Base-by-base conservation (phyloP, 2,113 vertebrate species). In the Oryzias celebensis region DNA sequence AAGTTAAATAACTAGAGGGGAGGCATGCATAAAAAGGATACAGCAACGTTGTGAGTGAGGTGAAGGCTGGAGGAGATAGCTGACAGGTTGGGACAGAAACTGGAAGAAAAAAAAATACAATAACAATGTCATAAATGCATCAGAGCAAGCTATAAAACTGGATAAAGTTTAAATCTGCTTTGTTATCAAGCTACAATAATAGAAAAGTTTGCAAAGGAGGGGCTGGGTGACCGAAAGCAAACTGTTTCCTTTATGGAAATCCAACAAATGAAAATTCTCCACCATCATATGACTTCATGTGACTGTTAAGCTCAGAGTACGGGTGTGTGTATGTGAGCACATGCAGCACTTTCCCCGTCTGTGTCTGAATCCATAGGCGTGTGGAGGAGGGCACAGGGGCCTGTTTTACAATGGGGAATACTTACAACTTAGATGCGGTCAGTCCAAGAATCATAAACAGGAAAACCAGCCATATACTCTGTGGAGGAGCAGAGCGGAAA, bases 71-170 rank as follows among this genome's bases (percentile, higher is more conserved):
- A 92, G 16, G 94, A 94, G 73, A 99, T 98, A 68, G 96, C 95
- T 0, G 96, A 96, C 24, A 99, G 85, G 70, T 98, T 98, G 47
- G 97, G 97, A 81, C 97, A 99, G 86, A 99, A 99, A 73, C 96
- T 99, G 75, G 52, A 78, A 13, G 18, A 49, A 43, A n/a, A 26
- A 26, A 22, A 50, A 52, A 0, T 46, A 28, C 5, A 6, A 28
- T 4, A 36, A 8, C 2, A 36, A 28, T 28, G 26, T 28, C 7
- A 28, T 28, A 28, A 28, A 28, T 28, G 26, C 7, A 28, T 28
- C 7, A 28, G 26, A 28, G 5, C 26, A 28, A 28, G 5, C 26
- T 28, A 28, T 28, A 6, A 0, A 28, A 28, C 26, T 4, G 26
- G 7, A 28, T 5, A 28, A 36, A 8, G 0, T 36, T 10, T 36